Conservation (phyloP, 1,140 invertebrate species). For the Cyrtorhinus lividipennis region DNA sequence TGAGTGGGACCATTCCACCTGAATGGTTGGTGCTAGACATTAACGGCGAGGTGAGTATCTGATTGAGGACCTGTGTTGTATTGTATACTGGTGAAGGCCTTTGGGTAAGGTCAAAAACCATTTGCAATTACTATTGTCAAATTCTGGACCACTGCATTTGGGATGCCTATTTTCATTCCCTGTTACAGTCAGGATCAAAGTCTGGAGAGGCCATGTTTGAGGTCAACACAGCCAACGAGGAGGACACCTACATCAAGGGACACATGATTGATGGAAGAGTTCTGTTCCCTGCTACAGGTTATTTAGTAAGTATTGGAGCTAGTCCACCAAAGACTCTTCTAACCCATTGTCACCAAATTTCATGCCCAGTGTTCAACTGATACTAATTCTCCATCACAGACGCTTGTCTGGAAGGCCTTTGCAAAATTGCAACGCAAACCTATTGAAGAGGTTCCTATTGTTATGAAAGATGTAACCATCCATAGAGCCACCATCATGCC, state of each 20-base stretch:
- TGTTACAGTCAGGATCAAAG: neutral
- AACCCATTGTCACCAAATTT: too few species aligned
- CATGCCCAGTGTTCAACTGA: too few species aligned
- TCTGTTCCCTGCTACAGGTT: constrained; percentile 90
- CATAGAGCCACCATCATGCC: constrained; percentile 83
- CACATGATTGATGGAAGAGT: constrained; percentile 91
- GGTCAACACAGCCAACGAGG: constrained; percentile 56
- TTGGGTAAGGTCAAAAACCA: too few species aligned
- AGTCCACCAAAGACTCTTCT: too few species aligned
- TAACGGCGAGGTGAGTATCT: constrained; percentile 26
- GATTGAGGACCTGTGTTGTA: too few species aligned
- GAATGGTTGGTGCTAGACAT: constrained; percentile 66
- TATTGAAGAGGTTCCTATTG: constrained; percentile 63
- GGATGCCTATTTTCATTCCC: neutral
- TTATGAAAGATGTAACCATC: constrained; percentile 78
- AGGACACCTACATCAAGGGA: constrained; percentile 64
- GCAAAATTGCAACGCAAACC: constrained; percentile 66
- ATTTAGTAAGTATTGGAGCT: constrained; percentile 58
- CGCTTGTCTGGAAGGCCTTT: constrained; percentile 82
- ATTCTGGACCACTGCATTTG: too few species aligned
- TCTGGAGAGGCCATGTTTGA: constrained; percentile 60
- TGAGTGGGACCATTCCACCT: constrained; percentile 77
- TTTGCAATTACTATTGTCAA: too few species aligned
- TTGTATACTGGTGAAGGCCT: too few species aligned
- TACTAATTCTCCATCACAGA: constrained; percentile 32